phyloP scores from a whole-genome alignment of 2,888 invertebrate species.

The Mesodorylaimus sp. region DNA sequence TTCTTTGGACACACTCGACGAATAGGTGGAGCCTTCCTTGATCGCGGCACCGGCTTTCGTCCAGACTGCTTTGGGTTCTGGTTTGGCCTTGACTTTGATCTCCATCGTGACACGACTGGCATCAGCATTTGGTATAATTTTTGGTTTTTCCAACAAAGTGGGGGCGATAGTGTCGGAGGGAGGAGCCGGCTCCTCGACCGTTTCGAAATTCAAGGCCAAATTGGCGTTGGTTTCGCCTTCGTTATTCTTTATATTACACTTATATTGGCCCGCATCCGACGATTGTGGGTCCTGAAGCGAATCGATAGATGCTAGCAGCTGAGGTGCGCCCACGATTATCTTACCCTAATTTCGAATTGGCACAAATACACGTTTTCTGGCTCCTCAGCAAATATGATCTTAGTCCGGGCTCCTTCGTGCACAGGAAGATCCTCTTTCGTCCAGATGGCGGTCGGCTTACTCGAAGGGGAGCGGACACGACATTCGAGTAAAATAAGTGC shows the following conservation, averaged over 20 bases:
- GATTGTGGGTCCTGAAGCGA: constrained; percentile 70
- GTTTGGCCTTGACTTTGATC: constrained; percentile 64
- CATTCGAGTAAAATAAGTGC: constrained; percentile 93
- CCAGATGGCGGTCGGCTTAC: constrained; percentile 77
- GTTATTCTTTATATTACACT: constrained; percentile 87
- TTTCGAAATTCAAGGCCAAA: constrained; percentile 80
- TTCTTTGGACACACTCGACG: constrained; percentile 24
- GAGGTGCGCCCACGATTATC: too few species aligned
- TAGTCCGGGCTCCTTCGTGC: constrained; percentile 25
- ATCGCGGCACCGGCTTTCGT: constrained; percentile 24
- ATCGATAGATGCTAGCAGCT: too few species aligned
- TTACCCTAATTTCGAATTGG: constrained; percentile 28
- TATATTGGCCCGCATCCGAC: constrained; percentile 90
- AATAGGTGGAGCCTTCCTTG: constrained; percentile 23
- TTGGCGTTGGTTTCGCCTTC: constrained; percentile 92
- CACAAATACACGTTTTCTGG: constrained; percentile 28
- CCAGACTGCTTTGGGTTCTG: constrained; percentile 1
- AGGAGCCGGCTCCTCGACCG: neutral
- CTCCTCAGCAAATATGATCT: constrained; percentile 24
- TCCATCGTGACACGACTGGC: constrained; percentile 92
- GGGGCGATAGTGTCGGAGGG: constrained; percentile 39
- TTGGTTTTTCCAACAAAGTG: constrained; percentile 89
- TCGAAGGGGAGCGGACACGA: constrained; percentile 67
- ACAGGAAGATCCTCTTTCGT: constrained; percentile 40
- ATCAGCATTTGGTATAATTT: constrained; percentile 92